Base-by-base conservation (phyloP, 1,140 invertebrate species). In the Ruditapes philippinarum region DNA sequence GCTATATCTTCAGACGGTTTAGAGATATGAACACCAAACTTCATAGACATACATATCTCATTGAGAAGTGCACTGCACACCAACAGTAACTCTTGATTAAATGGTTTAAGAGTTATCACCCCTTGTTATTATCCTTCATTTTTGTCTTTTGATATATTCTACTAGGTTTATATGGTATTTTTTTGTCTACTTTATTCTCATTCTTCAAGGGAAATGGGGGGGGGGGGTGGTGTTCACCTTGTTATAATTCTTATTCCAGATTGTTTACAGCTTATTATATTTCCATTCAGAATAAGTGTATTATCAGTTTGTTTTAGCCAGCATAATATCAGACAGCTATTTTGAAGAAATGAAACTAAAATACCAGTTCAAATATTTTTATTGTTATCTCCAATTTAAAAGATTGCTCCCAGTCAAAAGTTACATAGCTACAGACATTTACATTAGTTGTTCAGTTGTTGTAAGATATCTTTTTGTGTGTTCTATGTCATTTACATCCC, bases 281-380 rank as follows among this genome's bases (percentile, higher is more conserved):
- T 62, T 62, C 57, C 57, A 62, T 62, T 62, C 57, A 62, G 57
- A 62, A 62, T 62, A 28, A 62, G n/a, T 62, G 57, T 28, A 62
- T 62, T 62, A 62, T 62, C 57, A 62, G 57, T 62, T 62, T 62
- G 57, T 62, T 62, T n/a, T 62, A 62, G 25, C 57, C 22, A 62
- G 57, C 57, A 62, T 62, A 62, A 62, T 62, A 62, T 62, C 57
- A 62, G 57, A 62, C 57, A 62, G 57, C 57, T 62, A 62, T 62
- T 62, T 62, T 62, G 57, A 62, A 62, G 57, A 62, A 62, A 62
- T 62, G 25, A 62, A 62, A 62, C 25, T 62, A 28, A 62, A 62
- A 62, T 62, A 62, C 57, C 57, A 62, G 22, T 62, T 62, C 57
- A 62, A 62, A 62, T 28, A 62, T 62, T 9, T 62, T 62, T 25